Base-by-base conservation (phyloP, 2,797 vertebrate genomes). In the Ficedula albicollis region DNA sequence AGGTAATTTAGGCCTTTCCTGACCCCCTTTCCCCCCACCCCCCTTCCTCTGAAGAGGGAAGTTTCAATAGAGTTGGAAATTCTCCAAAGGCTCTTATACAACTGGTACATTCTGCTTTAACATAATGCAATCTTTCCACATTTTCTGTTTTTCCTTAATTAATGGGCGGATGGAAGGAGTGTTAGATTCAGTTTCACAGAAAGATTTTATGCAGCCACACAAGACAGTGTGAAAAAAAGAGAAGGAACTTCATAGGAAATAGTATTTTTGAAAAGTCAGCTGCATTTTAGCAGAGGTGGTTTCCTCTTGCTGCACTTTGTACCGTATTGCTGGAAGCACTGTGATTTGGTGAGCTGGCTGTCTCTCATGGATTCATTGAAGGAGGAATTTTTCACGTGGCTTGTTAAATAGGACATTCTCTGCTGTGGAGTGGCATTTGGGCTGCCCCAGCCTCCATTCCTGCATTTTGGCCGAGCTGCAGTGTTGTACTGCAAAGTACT, bases 101-200 rank as follows among this genome's bases (percentile, higher is more conserved):
- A 74, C 91, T 68, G 39, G 62, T 54, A 73, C 63, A 17, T 94
- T 90, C 90, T 78, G 70, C 66, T 70, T 95, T 83, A 88, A 58
- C 63, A 64, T 94, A 90, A 64, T 81, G 67, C 52, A 93, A 74
- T 90, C 94, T 58, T 88, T 96, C 87, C 88, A 74, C 26, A 39
- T 89, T 78, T 92, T 94, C 52, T 63, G 22, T 87, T 93, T 95
- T 86, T 86, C 49, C 90, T 74, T 86, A 75, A 92, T 90, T 95
- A 96, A 95, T 30, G 19, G 87, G 88, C 0, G 84, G 81, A 80
- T 94, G 78, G 94, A 97, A 94, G 63, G 89, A 62, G 87, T 88
- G 94, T 94, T 90, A 91, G 93, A 94, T 96, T 94, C 80, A 46
- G 48, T 95, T 96, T 95, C 74, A 58, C 96, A 95, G 95, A 81